Percentiles rank a stretch among this genome's conserved stretches.
phyloP scores from a whole-genome alignment of 2,113 vertebrate genomes.

The Chamaea fasciata region DNA sequence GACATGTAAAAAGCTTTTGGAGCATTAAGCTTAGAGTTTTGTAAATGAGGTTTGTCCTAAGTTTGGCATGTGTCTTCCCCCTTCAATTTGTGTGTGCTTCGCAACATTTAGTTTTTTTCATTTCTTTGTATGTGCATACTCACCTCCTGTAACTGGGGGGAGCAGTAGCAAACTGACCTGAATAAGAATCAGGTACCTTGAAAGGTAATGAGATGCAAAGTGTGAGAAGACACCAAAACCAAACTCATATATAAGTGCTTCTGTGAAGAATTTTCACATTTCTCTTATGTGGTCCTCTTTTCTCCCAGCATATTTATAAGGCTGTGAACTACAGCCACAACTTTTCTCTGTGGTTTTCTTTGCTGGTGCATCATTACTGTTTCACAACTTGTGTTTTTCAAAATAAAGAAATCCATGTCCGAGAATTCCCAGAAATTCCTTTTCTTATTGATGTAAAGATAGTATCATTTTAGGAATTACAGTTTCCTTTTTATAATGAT shows the following conservation, averaged over 20 bases:
- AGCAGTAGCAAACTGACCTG: neutral
- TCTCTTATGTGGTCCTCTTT: neutral
- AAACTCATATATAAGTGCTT: neutral
- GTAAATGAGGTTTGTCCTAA: neutral
- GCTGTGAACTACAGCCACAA: neutral
- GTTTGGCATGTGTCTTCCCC: neutral
- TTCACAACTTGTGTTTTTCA: neutral
- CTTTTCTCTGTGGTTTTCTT: neutral
- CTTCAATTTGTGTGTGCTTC: neutral
- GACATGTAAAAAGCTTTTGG: slow-evolving; percentile 8
- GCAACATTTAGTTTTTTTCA: neutral
- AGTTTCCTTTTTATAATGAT: neutral
- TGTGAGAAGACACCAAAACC: neutral
- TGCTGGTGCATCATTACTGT: neutral
- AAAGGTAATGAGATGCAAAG: neutral
- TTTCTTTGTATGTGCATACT: neutral
- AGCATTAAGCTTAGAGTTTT: neutral
- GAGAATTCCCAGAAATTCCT: neutral
- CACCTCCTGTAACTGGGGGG: neutral
- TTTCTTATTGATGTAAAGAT: neutral
- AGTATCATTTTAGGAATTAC: neutral
- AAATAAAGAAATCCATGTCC: neutral
- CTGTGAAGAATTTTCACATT: neutral
- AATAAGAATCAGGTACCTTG: neutral
- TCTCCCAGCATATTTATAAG: neutral